These are phyloP conservation scores for Caenorhabditis sp. DNA, from an alignment of 2,888 invertebrate genomes.

Conservation along the genomic window DNA sequence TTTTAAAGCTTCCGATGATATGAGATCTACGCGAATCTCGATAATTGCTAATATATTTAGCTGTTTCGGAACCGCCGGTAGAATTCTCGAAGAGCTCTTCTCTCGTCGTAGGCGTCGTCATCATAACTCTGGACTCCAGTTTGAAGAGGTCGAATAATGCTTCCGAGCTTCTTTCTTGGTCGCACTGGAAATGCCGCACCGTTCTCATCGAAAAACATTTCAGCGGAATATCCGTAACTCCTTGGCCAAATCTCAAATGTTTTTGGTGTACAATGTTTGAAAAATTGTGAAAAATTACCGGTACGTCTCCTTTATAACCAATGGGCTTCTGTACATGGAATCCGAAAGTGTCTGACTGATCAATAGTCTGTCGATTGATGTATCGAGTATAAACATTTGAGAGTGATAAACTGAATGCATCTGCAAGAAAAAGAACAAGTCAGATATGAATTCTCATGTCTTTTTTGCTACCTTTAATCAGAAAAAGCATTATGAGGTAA, in stretches of 20 bases:
- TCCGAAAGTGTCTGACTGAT: slow-evolving; percentile 50
- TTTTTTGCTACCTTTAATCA: slow-evolving; percentile 21
- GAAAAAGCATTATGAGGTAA: slow-evolving; percentile 3
- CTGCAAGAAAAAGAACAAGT: slow-evolving; percentile 37
- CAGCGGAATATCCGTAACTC: slow-evolving; percentile 65
- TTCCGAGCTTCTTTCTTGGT: slow-evolving; percentile 41
- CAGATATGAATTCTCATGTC: not conserved
- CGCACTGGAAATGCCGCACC: slow-evolving; percentile 65
- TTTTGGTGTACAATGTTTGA: too few relatives aligned
- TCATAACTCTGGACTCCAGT: slow-evolving; percentile 24
- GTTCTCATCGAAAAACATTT: slow-evolving; percentile 70
- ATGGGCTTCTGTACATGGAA: slow-evolving; percentile 66
- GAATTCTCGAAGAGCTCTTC: slow-evolving; percentile 28
- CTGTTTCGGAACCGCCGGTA: slow-evolving; percentile 30
- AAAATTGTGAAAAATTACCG: slow-evolving; percentile 19
- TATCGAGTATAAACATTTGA: slow-evolving; percentile 44
- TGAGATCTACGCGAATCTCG: not conserved
- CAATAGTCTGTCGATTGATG: slow-evolving; percentile 38
- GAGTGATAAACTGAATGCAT: slow-evolving; percentile 12
- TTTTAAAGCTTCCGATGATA: slow-evolving; percentile 23
- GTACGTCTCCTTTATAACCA: slow-evolving; percentile 67
- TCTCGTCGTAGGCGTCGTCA: slow-evolving; percentile 27
- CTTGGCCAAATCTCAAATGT: slow-evolving; percentile 69
- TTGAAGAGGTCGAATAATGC: slow-evolving; percentile 32
- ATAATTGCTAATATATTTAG: not conserved